Evolutionary conservation across 2,113 vertebrate genomes (phyloP).

Genomic region (Uria aalge): DNA sequence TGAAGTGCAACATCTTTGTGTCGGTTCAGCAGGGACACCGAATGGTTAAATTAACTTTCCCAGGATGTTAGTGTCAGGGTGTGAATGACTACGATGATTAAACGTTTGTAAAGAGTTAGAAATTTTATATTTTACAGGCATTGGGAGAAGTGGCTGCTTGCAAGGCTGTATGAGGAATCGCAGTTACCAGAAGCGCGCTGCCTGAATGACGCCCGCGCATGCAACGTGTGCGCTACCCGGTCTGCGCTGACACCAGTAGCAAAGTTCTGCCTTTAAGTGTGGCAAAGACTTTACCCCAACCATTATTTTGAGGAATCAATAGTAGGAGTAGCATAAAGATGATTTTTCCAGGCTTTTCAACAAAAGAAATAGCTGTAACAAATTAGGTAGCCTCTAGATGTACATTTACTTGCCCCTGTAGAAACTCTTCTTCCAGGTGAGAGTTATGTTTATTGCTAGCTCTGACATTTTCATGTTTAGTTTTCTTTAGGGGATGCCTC

Average conservation of each 20-base stretch:
- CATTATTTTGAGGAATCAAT: neutral
- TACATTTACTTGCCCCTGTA: neutral
- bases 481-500: neutral
- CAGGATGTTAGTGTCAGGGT: neutral
- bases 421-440: neutral
- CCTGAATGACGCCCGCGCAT: neutral
- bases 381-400: neutral
- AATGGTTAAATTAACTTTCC: neutral
- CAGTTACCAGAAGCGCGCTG: neutral
- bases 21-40: neutral
- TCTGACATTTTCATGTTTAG: neutral
- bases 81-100: neutral
- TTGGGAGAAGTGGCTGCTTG: neutral
- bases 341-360: neutral
- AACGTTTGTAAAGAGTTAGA: neutral
- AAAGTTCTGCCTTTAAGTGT: neutral
- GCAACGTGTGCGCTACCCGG: neutral
- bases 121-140: neutral
- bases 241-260: neutral
- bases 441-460: neutral
- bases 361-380: neutral
- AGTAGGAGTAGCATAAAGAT: neutral
- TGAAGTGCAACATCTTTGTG: neutral
- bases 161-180: neutral
- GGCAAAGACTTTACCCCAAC: neutral